Evolutionary conservation across 30 jellyfish, hydroid and myxozoan genomes (phyloP).

Genomic region (Aurelia sp.): DNA sequence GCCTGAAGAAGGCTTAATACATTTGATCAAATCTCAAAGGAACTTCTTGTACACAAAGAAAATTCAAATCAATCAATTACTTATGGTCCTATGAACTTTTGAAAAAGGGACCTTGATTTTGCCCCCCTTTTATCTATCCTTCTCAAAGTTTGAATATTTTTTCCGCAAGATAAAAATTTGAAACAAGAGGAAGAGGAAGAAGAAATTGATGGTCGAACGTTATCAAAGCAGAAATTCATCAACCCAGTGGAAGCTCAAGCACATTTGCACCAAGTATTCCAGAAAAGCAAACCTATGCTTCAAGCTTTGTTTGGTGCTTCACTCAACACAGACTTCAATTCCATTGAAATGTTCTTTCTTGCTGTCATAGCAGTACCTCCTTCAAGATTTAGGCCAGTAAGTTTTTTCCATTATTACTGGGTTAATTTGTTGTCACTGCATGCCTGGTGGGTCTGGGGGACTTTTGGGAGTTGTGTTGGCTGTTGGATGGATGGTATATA

Average conservation of each 20-base stretch:
- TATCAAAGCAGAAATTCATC: conserved; percentile 66
- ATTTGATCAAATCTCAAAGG: too few species aligned
- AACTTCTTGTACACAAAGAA: too few species aligned
- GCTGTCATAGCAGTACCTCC: conserved; percentile 94
- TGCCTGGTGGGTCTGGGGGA: too few species aligned
- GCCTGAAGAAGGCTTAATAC: too few species aligned
- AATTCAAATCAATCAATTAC: too few species aligned
- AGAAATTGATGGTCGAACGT: conserved; percentile 24
- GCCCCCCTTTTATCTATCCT: too few species aligned
- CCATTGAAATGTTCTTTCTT: conserved; percentile 90
- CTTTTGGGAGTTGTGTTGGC: too few species aligned
- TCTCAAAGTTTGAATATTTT: too few species aligned
- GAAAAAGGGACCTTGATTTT: too few species aligned
- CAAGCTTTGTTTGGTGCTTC: conserved; percentile 76
- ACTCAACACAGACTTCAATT: conserved; percentile 35
- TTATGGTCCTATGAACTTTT: too few species aligned
- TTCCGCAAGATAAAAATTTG: background rate
- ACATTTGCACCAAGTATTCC: conserved; percentile 74
- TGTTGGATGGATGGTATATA: too few species aligned
- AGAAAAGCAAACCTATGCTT: conserved; percentile 47
- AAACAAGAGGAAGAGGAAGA: conserved; percentile 42
- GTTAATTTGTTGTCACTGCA: too few species aligned
- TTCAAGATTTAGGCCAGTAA: conserved; percentile 96
- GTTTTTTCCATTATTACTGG: background rate
- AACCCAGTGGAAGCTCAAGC: conserved; percentile 96